Base-by-base conservation (phyloP, 2,797 vertebrate species). In the Onychomys torridus region DNA sequence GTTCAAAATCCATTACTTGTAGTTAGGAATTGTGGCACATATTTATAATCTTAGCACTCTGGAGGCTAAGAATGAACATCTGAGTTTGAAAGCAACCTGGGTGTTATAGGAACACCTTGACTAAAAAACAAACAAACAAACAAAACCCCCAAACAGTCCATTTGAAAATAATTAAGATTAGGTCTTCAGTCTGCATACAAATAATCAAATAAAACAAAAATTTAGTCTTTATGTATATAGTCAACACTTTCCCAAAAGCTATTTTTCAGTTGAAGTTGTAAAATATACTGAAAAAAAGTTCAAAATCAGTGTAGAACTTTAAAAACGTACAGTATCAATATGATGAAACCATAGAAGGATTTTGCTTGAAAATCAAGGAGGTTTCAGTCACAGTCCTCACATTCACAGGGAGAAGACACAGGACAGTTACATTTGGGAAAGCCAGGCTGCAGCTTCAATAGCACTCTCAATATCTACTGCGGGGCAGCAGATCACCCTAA, bases 1-100 rank as follows among this genome's bases (percentile, higher is more conserved):
- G 29, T 96, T 97, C 12, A 86, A 86, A 91, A 95, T 76, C 37
- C 19, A 84, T 71, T 76, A 43, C 25, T 90, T 89, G 65, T 37
- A 59, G n/a, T 57, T 25, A 75, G 52, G 85, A 88, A 75, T 57
- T 37, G 49, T 59, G 52, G n/a, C 27, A 7, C 17, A 76, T 43
- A 7, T 23, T 59, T 32, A 14, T 40, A 43, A 4, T 43, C 16
- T 27, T 7, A 75, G 52, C 7, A 4, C 55, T 89, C 71, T 32
- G 10, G 69, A 32, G n/a, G 55, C 10, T 34, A 0, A 43, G 71
- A 10, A 23, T 34, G 19, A 46, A 21, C 27, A 75, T 23, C 6
- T 1, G 16, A 43, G 67, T 75, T 73, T 57, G 46, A 88, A n/a
- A 27, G 25, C 52, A 59, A 12, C 5, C 27, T 59, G 29, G 11